Percentiles rank a stretch among this genome's conserved stretches.
Evolutionary conservation across 2,888 invertebrate species (phyloP).

Genomic region (Pristionchus fissidentatus): DNA sequence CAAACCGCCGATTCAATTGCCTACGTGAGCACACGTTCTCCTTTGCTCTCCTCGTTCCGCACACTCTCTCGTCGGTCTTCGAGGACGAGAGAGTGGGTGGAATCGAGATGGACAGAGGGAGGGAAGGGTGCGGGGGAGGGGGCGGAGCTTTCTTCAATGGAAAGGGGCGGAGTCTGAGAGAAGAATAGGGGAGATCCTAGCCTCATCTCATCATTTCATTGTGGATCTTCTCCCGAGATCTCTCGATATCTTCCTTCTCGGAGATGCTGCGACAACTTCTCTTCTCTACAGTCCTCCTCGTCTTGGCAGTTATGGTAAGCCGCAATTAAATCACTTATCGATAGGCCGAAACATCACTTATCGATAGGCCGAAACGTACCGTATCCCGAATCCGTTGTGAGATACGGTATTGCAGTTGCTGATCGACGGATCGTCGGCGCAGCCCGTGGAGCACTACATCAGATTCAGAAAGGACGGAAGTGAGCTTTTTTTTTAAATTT

Average conservation of each 20-base stretch:
- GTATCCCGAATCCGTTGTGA: neutral
- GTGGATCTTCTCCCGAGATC: slow-evolving; percentile 24
- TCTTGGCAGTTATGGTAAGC: neutral
- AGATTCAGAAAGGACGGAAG: slow-evolving; percentile 46
- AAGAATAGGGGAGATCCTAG: neutral
- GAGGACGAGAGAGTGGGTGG: neutral
- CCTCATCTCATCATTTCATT: slow-evolving; percentile 38
- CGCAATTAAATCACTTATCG: neutral
- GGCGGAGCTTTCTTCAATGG: slow-evolving; percentile 29
- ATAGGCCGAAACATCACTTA: neutral
- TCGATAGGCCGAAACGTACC: neutral
- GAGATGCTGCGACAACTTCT: neutral
- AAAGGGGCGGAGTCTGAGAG: neutral
- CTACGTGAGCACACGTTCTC: neutral
- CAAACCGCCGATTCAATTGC: no score
- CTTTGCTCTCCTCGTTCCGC: neutral
- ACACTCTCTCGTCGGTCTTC: neutral
- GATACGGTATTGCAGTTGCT: neutral
- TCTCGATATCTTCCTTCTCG: slow-evolving; percentile 4
- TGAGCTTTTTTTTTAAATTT: neutral
- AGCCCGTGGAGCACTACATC: slow-evolving; percentile 42
- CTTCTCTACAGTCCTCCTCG: slow-evolving; percentile 10
- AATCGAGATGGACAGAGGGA: slow-evolving; percentile 5
- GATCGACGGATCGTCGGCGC: neutral
- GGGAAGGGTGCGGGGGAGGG: slow-evolving; percentile 20